These are phyloP conservation scores for Drosophila pseudoobscura DNA, from an alignment of 1,140 invertebrate genomes.

Conservation along the genomic window DNA sequence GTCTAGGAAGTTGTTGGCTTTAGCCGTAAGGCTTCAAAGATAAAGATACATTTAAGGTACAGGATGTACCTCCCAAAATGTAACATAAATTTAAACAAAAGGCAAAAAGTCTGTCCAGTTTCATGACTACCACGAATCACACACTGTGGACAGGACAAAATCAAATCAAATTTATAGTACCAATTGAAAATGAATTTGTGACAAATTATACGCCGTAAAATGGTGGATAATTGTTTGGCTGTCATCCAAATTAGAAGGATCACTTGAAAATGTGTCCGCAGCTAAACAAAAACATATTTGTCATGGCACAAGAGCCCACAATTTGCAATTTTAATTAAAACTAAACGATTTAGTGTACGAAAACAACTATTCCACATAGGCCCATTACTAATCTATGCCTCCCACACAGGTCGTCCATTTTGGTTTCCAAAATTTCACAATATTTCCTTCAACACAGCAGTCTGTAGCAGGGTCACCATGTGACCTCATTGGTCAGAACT, in stretches of 20 bases:
- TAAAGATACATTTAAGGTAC: too few species aligned
- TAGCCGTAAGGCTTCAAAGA: too few species aligned
- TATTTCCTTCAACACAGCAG: constrained; percentile 4
- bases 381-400: not conserved
- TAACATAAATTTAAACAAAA: too few species aligned
- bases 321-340: constrained; percentile 53
- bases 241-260: constrained; percentile 23
- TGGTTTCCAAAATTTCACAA: too few species aligned
- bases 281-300: not conserved
- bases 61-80: too few species aligned
- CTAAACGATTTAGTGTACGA: constrained; percentile 38
- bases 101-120: too few species aligned
- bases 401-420: constrained; percentile 10
- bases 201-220: constrained; percentile 10
- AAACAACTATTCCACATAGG: constrained; percentile 7
- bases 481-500: constrained; percentile 54
- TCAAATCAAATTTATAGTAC: constrained; percentile 6
- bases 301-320: constrained; percentile 12
- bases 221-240: constrained; percentile 24
- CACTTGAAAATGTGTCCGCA: constrained; percentile 3
- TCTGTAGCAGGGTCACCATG: not conserved
- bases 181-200: not conserved
- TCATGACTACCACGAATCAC: too few species aligned
- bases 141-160: too few species aligned
- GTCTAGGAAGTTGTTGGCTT: too few species aligned